Base-by-base conservation (phyloP, 1,140 invertebrate species). In the Melipona quadrifasciata region DNA sequence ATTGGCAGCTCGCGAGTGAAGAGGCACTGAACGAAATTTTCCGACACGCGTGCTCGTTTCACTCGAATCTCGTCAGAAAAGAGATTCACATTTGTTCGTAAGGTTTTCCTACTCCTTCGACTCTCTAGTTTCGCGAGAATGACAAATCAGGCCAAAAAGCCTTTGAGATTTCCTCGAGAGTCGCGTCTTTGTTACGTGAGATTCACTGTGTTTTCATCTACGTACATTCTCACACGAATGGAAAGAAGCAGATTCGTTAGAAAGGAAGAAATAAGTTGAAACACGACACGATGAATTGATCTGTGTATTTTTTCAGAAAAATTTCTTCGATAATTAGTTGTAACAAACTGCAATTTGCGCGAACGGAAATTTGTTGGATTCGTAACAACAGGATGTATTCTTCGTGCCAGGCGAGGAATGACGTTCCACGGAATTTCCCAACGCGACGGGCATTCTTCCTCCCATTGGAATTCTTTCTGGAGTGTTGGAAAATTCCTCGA, bases 401-500 rank as follows among this genome's bases (percentile, higher is more conserved):
- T 81, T 65, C 21, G 67, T 57, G 1, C 47, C 17, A 34, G 17
- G n/a, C 34, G 21, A 58, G 61, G 73, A 80, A 77, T 80, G 67
- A 86, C 39, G 57, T 77, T 72, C 68, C 39, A 27, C 39, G 75
- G 82, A 76, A 89, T 90, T 87, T 89, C 64, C 61, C 61, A 72
- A 80, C 12, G 27, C 12, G 39, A 58, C n/a, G 61, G 34, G 61
- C 75, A 85, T 85, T 85, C 79, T 82, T 86, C 51, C 65, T 47
- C 19, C 10, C 17, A n/a, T 0, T 70, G 79, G 82, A 78, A 90
- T 90, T 85, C 74, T 80, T 85, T 27, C 24, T 73, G 51, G n/a
- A 55, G 31, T 24, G 27, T 2, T 78, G 79, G 82, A 87, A 84
- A 83, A 89, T 90, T 89, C 89, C 71, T 47, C 19, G 31, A n/a